phyloP scores from a whole-genome alignment of 2,888 invertebrate species.

The Cyrtodaria siliqua region DNA sequence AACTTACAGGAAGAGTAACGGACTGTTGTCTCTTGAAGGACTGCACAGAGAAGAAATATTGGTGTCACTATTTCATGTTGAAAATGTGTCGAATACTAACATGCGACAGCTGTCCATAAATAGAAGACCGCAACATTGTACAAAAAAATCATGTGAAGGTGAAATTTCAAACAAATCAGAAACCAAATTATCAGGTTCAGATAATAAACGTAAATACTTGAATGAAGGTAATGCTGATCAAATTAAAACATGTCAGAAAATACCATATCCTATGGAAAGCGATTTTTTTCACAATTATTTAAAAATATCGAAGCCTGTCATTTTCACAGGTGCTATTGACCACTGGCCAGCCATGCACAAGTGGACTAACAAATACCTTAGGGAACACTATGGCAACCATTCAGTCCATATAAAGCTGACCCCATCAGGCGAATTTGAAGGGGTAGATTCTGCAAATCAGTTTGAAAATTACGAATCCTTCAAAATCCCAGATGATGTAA shows the following conservation, averaged over 20 bases:
- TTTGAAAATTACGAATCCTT: conserved; percentile 80
- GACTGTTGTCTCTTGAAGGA: conserved; percentile 70
- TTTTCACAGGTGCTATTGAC: conserved; percentile 75
- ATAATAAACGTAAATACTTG: background rate
- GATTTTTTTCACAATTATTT: conserved; percentile 81
- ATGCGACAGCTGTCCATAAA: conserved; percentile 37
- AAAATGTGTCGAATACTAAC: conserved; percentile 56
- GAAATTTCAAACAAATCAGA: background rate
- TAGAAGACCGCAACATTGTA: no score
- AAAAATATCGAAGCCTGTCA: conserved; percentile 81
- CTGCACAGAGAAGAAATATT: conserved; percentile 76
- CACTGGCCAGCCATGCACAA: conserved; percentile 80
- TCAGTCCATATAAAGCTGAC: conserved; percentile 82
- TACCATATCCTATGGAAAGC: conserved; percentile 59
- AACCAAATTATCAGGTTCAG: no score
- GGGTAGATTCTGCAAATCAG: conserved; percentile 77
- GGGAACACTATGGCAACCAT: conserved; percentile 69
- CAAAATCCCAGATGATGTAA: conserved; percentile 77
- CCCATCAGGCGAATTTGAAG: conserved; percentile 82
- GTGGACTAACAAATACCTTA: conserved; percentile 81
- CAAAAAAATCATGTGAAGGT: no score
- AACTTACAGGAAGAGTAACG: conserved; percentile 70
- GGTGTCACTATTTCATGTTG: conserved; percentile 72
- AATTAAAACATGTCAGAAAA: conserved; percentile 68
- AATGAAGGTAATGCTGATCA: background rate